Evolutionary conservation across 1,140 invertebrate species (phyloP).

Genomic region (Dendrolimus punctatus): DNA sequence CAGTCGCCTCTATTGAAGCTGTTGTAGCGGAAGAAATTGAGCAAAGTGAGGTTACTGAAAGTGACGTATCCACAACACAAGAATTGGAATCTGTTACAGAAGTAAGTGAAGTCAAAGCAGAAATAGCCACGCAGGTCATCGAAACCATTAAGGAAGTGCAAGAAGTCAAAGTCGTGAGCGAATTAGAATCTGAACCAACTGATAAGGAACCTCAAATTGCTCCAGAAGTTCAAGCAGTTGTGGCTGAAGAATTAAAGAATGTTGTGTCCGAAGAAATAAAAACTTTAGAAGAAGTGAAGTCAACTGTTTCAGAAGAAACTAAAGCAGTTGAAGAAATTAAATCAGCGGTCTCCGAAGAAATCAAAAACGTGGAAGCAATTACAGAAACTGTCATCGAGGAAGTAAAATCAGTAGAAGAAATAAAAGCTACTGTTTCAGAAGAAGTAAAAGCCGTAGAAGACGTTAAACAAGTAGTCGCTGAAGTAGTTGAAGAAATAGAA

Average conservation of each 20-base stretch:
- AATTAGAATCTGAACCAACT: conserved; percentile 3
- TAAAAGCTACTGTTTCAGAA: not conserved
- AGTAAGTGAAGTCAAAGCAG: too few relatives aligned
- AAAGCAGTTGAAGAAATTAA: too few relatives aligned
- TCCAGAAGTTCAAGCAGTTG: conserved; percentile 1
- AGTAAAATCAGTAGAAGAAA: conserved; percentile 1
- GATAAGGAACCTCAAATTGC: not conserved
- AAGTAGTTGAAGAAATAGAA: conserved; percentile 4
- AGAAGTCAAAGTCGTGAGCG: conserved; percentile 2
- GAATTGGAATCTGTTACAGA: too few relatives aligned
- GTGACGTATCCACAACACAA: too few relatives aligned
- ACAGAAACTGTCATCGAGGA: not conserved
- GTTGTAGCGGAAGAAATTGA: too few relatives aligned
- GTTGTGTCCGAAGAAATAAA: too few relatives aligned
- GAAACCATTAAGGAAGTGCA: conserved; percentile 1
- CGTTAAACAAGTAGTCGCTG: not conserved
- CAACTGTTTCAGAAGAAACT: too few relatives aligned
- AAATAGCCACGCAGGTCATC: too few relatives aligned
- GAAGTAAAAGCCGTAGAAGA: conserved; percentile 2
- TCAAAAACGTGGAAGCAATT: not conserved
- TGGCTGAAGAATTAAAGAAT: conserved; percentile 2
- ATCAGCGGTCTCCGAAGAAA: too few relatives aligned
- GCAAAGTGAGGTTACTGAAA: too few relatives aligned
- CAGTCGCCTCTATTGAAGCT: too few relatives aligned
- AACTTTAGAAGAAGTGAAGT: too few relatives aligned